Evolutionary conservation across 2,113 vertebrate species (phyloP).

Genomic region (Chaenocephalus aceratus): DNA sequence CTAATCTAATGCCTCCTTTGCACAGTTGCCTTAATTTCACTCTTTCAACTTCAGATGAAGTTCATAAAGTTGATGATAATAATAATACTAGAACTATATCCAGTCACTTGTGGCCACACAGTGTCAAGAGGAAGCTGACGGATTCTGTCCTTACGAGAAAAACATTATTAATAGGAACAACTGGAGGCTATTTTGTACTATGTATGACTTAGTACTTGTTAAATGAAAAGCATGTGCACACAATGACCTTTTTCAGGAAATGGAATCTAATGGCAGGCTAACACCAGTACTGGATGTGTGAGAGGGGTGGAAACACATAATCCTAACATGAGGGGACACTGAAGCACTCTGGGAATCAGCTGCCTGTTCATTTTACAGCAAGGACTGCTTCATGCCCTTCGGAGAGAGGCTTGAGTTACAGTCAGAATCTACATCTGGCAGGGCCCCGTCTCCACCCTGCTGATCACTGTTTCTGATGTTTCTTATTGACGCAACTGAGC

Average conservation of each 20-base stretch:
- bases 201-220: not conserved
- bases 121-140: not conserved
- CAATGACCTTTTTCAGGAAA: not conserved
- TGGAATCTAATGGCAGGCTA: not conserved
- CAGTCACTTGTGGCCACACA: too few species aligned
- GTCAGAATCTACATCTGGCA: not conserved
- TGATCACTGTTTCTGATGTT: conserved; percentile 6
- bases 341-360: not conserved
- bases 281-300: not conserved
- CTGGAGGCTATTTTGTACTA: not conserved
- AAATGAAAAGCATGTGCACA: not conserved
- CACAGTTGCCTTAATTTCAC: not conserved
- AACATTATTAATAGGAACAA: not conserved
- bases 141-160: not conserved
- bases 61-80: not conserved
- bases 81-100: not conserved
- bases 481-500: not conserved
- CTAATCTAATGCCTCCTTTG: too few species aligned
- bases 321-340: not conserved
- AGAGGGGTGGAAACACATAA: not conserved
- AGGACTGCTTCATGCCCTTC: not conserved
- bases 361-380: not conserved
- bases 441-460: not conserved
- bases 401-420: not conserved
- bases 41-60: not conserved